phyloP scores from a whole-genome alignment of 2,797 vertebrate genomes.

The Poecilia velifera region DNA sequence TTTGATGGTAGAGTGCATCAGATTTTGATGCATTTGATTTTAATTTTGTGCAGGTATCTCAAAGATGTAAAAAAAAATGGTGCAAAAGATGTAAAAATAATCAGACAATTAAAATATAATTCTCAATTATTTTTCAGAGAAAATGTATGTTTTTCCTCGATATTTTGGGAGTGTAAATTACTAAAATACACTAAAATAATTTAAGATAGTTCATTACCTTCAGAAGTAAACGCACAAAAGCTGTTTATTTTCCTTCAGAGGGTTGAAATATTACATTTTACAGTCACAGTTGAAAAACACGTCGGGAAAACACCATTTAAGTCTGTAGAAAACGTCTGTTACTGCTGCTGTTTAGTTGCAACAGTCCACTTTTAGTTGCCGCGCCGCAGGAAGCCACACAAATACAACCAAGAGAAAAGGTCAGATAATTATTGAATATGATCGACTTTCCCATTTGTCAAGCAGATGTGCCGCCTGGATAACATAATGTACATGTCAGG shows the following conservation, averaged over 20 bases:
- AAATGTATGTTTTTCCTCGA: background rate
- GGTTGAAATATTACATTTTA: background rate
- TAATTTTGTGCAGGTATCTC: background rate
- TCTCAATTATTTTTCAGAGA: background rate
- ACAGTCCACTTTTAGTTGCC: background rate
- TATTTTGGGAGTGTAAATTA: background rate
- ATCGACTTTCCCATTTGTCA: constrained; percentile 73
- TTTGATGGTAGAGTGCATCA: no score
- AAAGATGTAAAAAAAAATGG: background rate
- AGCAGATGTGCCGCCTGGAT: constrained; percentile 53
- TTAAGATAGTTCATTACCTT: background rate
- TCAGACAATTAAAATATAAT: background rate
- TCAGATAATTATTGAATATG: constrained; percentile 75
- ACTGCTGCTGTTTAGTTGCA: constrained; percentile 5
- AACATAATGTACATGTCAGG: constrained; percentile 73
- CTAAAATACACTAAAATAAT: background rate
- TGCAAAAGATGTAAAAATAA: background rate
- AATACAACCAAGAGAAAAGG: constrained; percentile 63
- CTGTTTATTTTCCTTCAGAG: background rate
- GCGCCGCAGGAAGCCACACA: constrained; percentile 35
- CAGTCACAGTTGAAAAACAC: background rate
- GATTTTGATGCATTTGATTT: background rate
- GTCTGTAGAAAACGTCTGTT: background rate
- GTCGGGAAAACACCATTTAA: background rate
- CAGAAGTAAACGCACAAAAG: background rate